These are phyloP conservation scores for Megaceryle alcyon DNA, from an alignment of 2,797 vertebrate species.

Conservation along the genomic window DNA sequence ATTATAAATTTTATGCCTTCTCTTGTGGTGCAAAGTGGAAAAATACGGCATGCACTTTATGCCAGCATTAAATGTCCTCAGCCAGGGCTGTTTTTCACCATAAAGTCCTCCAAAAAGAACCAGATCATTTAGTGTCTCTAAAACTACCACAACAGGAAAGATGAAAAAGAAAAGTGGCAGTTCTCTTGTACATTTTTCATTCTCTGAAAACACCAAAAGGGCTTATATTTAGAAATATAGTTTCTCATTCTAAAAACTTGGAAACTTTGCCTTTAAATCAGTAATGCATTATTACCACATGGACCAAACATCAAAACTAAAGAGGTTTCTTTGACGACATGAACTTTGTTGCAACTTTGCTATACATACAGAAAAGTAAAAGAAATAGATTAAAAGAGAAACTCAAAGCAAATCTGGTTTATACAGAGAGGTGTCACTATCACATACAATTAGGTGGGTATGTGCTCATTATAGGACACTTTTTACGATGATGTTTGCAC, in stretches of 20 bases:
- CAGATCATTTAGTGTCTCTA: neutral
- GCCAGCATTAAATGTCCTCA: neutral
- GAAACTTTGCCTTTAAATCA: neutral
- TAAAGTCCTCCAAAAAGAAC: neutral
- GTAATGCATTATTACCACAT: neutral
- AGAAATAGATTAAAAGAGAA: neutral
- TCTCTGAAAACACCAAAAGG: neutral
- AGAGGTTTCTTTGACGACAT: neutral
- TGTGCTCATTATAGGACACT: neutral
- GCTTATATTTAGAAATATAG: neutral
- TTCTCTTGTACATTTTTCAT: neutral
- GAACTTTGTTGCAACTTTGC: neutral
- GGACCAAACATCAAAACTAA: neutral
- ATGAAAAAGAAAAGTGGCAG: neutral
- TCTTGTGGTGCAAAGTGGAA: conserved; percentile 18
- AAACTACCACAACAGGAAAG: neutral
- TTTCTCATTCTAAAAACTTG: neutral
- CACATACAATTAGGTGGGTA: neutral
- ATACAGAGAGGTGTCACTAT: neutral
- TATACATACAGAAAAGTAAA: neutral
- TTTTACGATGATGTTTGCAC: neutral
- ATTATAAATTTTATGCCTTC: conserved; percentile 13
- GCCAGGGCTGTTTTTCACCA: neutral
- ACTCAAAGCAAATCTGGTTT: neutral
- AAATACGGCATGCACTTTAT: conserved; percentile 4